These are phyloP conservation scores for Epinotia ramella DNA, from an alignment of 2,888 invertebrate species.

Conservation along the genomic window DNA sequence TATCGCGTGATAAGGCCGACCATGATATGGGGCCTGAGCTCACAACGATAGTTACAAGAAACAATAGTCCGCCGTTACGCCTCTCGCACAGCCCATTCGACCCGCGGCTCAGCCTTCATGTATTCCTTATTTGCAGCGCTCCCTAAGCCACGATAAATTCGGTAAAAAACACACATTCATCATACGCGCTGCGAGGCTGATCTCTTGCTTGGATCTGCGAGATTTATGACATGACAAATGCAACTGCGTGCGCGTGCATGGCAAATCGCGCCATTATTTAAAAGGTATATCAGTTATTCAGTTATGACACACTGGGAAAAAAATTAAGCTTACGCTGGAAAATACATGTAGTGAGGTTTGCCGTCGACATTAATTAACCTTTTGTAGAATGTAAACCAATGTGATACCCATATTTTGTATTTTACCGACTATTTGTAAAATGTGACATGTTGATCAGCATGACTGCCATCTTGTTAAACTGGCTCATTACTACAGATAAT, in stretches of 20 bases:
- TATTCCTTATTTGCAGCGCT: slow-evolving; percentile 39
- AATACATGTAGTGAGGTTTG: background rate
- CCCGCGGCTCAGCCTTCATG: slow-evolving; percentile 1
- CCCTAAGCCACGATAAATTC: slow-evolving; percentile 61
- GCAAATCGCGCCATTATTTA: slow-evolving; percentile 22
- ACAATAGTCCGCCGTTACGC: slow-evolving; percentile 1
- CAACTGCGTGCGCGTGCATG: slow-evolving; percentile 21
- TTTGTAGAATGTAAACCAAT: too few species aligned
- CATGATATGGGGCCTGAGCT: too few species aligned
- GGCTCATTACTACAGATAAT: background rate
- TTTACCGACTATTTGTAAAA: background rate
- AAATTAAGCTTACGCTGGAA: background rate
- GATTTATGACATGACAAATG: slow-evolving; percentile 72
- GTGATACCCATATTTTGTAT: too few species aligned
- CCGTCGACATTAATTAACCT: background rate
- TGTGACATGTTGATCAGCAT: background rate
- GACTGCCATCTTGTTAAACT: background rate
- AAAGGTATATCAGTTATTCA: background rate
- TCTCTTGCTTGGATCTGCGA: slow-evolving; percentile 71
- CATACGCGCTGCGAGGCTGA: slow-evolving; percentile 67
- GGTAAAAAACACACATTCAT: slow-evolving; percentile 76
- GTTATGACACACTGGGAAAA: background rate
- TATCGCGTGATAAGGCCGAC: too few species aligned
- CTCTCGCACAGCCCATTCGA: background rate
- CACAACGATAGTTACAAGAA: slow-evolving; percentile 1